These are phyloP conservation scores for Aphodius sticticus DNA, from an alignment of 2,888 invertebrate species.

Conservation along the genomic window DNA sequence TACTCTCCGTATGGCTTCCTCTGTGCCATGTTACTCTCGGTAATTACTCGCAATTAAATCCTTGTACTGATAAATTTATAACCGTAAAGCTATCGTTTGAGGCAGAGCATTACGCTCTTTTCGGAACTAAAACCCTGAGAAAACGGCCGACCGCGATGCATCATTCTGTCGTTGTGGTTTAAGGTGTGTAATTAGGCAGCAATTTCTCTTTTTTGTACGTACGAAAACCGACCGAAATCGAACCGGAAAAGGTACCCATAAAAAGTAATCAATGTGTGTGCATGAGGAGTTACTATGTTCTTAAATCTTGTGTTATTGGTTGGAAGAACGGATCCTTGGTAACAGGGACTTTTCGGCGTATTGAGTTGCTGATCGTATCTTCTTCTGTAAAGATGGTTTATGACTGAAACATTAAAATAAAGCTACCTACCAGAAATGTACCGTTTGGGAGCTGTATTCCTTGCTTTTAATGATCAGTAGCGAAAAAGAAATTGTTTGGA, in stretches of 20 bases:
- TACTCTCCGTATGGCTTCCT: background rate
- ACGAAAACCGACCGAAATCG: background rate
- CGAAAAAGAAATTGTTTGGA: too few species aligned
- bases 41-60: background rate
- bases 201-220: background rate
- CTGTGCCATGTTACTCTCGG: background rate
- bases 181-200: background rate
- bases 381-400: too few species aligned
- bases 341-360: background rate
- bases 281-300: background rate
- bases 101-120: background rate
- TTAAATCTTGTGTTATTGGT: background rate
- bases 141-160: background rate
- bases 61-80: conserved; percentile 4
- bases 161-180: background rate
- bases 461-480: too few species aligned
- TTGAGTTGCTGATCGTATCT: background rate
- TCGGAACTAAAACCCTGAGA: background rate
- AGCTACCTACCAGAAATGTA: too few species aligned
- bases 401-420: too few species aligned
- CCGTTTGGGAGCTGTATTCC: too few species aligned
- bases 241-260: background rate
- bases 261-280: background rate
- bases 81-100: background rate
- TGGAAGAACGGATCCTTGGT: background rate